These are phyloP conservation scores for Escarpia spicata DNA, from an alignment of 2,888 invertebrate species.

Conservation along the genomic window DNA sequence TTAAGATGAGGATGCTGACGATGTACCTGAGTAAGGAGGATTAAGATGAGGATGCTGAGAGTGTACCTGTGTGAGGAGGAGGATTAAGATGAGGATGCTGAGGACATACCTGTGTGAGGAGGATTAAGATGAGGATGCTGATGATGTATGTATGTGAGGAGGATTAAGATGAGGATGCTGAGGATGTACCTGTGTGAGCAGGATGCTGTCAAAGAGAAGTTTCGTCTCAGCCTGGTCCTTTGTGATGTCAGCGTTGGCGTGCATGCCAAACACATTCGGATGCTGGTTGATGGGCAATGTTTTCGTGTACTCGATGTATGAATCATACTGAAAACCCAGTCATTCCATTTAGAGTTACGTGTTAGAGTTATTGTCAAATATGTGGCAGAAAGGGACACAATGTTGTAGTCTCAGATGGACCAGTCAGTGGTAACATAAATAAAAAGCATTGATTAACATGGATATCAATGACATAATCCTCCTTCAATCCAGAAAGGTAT, in stretches of 20 bases:
- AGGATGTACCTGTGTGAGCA: slow-evolving; percentile 64
- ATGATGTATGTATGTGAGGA: slow-evolving; percentile 64
- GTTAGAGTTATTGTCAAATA: background rate
- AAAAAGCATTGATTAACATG: background rate
- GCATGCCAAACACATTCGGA: slow-evolving; percentile 67
- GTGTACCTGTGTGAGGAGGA: slow-evolving; percentile 65
- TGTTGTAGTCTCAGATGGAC: background rate
- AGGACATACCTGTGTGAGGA: slow-evolving; percentile 64
- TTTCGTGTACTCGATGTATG: slow-evolving; percentile 64
- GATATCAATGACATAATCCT: background rate
- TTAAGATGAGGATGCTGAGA: slow-evolving; percentile 34
- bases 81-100: slow-evolving; percentile 46
- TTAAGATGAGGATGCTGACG: slow-evolving; percentile 33
- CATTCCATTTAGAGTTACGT: background rate
- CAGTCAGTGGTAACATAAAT: background rate
- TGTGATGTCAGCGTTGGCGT: slow-evolving; percentile 67
- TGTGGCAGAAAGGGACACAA: background rate
- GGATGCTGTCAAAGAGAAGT: slow-evolving; percentile 66
- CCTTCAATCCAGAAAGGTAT: background rate
- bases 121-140: slow-evolving; percentile 46
- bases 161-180: slow-evolving; percentile 46
- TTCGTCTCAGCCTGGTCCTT: slow-evolving; percentile 67
- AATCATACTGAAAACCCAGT: slow-evolving; percentile 58
- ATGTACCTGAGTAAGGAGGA: slow-evolving; percentile 66
- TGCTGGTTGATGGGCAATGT: slow-evolving; percentile 64